phyloP scores from a whole-genome alignment of 1,140 invertebrate genomes.

The Scaptomyza montana region DNA sequence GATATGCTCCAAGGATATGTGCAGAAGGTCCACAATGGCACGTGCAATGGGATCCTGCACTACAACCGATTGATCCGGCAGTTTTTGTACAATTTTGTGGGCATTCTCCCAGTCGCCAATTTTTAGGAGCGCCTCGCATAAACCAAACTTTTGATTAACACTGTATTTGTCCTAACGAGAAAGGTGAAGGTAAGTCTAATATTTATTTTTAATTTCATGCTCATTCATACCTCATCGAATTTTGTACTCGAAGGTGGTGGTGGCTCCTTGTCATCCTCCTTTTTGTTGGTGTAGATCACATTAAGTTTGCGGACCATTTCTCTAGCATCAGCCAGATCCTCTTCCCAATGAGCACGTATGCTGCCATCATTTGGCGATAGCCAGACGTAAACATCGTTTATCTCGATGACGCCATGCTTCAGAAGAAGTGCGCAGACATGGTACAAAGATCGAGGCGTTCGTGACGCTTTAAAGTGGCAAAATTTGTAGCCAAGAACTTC shows the following conservation, averaged over 20 bases:
- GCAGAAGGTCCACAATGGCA: constrained; percentile 92
- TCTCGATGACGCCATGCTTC: constrained; percentile 92
- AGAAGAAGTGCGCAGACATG: constrained; percentile 94
- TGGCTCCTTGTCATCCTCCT: constrained; percentile 89
- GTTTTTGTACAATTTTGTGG: constrained; percentile 89
- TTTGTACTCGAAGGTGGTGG: constrained; percentile 87
- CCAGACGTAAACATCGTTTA: constrained; percentile 96
- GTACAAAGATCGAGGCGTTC: constrained; percentile 93
- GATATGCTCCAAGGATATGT: constrained; percentile 93
- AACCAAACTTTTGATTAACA: constrained; percentile 96
- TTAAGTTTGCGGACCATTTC: constrained; percentile 94
- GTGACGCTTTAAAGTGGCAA: constrained; percentile 88
- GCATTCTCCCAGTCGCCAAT: constrained; percentile 96
- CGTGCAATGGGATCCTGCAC: constrained; percentile 91
- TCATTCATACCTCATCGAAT: constrained; percentile 84
- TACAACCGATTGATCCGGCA: constrained; percentile 92
- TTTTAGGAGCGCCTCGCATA: constrained; percentile 94
- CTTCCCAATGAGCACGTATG: constrained; percentile 92
- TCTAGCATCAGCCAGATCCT: constrained; percentile 92
- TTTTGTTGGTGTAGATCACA: constrained; percentile 93
- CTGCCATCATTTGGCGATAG: constrained; percentile 92
- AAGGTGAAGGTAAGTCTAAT: constrained; percentile 10
- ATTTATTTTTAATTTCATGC: background rate
- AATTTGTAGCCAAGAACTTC: constrained; percentile 98
- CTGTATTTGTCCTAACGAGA: constrained; percentile 85